Evolutionary conservation across 2,888 invertebrate genomes (phyloP).

Genomic region (Chymomyza amoena): DNA sequence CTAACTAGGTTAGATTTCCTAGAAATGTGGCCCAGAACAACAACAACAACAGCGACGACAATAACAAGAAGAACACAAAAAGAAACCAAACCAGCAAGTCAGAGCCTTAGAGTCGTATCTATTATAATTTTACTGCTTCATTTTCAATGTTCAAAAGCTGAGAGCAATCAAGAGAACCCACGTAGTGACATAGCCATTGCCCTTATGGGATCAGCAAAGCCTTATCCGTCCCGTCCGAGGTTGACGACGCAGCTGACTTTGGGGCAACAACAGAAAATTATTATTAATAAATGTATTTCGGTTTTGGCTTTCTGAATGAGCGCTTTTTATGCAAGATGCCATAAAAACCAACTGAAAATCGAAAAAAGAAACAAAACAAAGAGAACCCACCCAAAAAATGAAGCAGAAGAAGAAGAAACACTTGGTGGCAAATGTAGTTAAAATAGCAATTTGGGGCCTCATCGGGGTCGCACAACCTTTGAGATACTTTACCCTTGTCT

Average conservation of each 20-base stretch:
- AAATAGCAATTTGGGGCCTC: slow-evolving; percentile 54
- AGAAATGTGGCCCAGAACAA: slow-evolving; percentile 40
- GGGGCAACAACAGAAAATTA: not conserved
- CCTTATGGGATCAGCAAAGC: slow-evolving; percentile 2
- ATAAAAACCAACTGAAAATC: not conserved
- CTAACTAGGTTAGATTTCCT: slow-evolving; percentile 53
- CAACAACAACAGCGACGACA: not conserved
- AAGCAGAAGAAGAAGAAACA: slow-evolving; percentile 45
- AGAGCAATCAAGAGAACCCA: not conserved
- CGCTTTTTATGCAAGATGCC: not conserved
- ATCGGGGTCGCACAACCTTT: not conserved
- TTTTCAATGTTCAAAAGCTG: slow-evolving; percentile 46
- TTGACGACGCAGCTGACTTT: slow-evolving; percentile 10
- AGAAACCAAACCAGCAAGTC: slow-evolving; percentile 6
- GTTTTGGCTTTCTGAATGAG: not conserved
- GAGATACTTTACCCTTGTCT: not conserved
- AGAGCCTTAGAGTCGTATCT: slow-evolving; percentile 31
- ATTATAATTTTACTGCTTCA: slow-evolving; percentile 64
- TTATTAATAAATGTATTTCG: slow-evolving; percentile 8
- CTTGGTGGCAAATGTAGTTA: slow-evolving; percentile 42
- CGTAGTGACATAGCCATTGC: not conserved
- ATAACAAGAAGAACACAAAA: slow-evolving; percentile 29
- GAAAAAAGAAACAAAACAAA: slow-evolving; percentile 31
- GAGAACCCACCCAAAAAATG: slow-evolving; percentile 16
- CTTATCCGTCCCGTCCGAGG: not conserved